Evolutionary conservation across 2,888 invertebrate genomes (phyloP), one percentile per base, ranked within the genome.

Genomic region (Cyrtodaria siliqua): DNA sequence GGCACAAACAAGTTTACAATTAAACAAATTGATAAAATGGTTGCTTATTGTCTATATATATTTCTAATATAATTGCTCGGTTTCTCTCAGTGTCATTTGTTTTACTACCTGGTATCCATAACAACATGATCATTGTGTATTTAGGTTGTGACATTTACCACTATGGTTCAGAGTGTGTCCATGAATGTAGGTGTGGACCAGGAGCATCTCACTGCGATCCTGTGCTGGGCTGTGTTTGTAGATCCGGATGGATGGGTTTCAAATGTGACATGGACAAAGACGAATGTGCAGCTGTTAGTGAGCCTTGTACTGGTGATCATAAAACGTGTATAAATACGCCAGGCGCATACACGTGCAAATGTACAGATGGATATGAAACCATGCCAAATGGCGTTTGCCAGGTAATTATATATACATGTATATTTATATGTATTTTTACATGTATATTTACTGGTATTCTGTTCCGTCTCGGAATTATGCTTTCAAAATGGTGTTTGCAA

Each of bases 211-310:
- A 3, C 1, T 82, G 82, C 77, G 56, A 77, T 23, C 44, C 67
- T 6, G 59, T 69, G 0, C 52, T 18, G 1, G 82, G 82, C 0
- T 83, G 82, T 69, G 50, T 62, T 3, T 83, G 82, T 75, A 53
- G 52, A 1, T 16, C 20, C 2, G 82, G 82, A 2, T 83, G 82
- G 82, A 55, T 23, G n/a, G 79, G 82, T 14, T n/a, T 12, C 16
- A 44, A 55, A 16, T 82, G 82, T 57, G 70, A 77, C 20, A 49
- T 27, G 14, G 77, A 82, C 40, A 57, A 60, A 8, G 40, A 82
- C 52, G 82, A 82, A 47, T 82, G 82, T 74, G 61, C 24, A 0
- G 9, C n/a, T 2, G 49, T 59, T 14, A 44, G 57, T 2, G 42
- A 44, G 8, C 72, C 69, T 0, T 83, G 81, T 62, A 59, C 66